A percentile compares a stretch with the other conserved stretches of the same genome.
These are phyloP conservation scores for Dromiciops gliroides DNA, from an alignment of 2,113 vertebrate genomes.

Conservation along the genomic window DNA sequence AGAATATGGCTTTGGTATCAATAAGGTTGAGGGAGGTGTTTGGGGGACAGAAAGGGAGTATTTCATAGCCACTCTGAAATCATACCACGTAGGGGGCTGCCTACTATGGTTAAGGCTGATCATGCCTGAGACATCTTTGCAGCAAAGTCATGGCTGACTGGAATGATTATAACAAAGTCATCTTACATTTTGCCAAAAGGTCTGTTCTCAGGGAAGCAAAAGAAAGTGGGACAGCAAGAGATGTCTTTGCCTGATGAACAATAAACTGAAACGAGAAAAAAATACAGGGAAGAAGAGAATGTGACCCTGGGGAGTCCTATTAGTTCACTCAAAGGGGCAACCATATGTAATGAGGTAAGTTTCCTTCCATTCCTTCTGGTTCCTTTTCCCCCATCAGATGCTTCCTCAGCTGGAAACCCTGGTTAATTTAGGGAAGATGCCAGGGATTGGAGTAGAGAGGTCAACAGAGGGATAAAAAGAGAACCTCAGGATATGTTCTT, in stretches of 20 bases:
- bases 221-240: not conserved
- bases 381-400: not conserved
- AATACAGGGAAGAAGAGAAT: not conserved
- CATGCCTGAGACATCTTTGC: constrained; percentile 1
- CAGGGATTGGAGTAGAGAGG: not conserved
- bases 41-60: not conserved
- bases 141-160: not conserved
- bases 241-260: not conserved
- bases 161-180: constrained; percentile 1
- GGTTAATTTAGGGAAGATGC: not conserved
- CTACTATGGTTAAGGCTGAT: not conserved
- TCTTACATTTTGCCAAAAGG: not conserved
- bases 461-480: rapidly evolving
- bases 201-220: constrained; percentile 1
- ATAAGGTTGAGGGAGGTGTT: not conserved
- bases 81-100: not conserved
- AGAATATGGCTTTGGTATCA: not conserved
- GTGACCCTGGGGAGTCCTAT: not conserved
- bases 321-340: not conserved
- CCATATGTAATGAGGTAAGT: not conserved
- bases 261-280: not conserved
- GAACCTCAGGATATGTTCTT: not conserved
- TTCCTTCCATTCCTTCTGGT: not conserved
- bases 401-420: not conserved
- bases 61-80: not conserved